phyloP scores from a whole-genome alignment of 64 coral and sea anemone genomes.

The Dendronephthya gigantea region DNA sequence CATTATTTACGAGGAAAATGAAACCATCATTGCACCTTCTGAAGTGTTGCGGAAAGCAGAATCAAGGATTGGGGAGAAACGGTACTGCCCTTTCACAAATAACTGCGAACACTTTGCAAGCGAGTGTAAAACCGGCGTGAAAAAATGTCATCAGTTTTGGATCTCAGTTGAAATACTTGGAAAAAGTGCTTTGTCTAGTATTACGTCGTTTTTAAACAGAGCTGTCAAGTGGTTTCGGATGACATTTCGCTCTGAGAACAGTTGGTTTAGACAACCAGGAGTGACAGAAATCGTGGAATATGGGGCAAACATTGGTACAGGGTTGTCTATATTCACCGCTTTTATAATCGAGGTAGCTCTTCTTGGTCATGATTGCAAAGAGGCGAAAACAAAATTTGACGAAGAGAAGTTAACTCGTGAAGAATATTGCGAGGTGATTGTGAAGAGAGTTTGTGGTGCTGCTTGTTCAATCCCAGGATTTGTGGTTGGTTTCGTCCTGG shows the following conservation, averaged over 20 bases:
- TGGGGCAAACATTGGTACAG: neutral
- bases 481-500: conserved; percentile 1
- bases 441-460: conserved; percentile 18
- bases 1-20: conserved; percentile 17
- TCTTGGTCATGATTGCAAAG: conserved; percentile 6
- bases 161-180: neutral
- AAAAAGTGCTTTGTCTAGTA: neutral
- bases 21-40: neutral
- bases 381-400: neutral
- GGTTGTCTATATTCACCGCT: neutral
- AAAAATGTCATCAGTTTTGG: conserved; percentile 31
- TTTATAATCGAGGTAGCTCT: conserved; percentile 10
- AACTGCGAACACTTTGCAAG: conserved; percentile 57
- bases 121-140: conserved; percentile 38
- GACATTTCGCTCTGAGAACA: neutral
- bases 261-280: neutral
- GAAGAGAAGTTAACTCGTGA: neutral
- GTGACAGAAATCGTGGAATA: neutral
- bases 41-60: conserved; percentile 19
- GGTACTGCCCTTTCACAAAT: conserved; percentile 24
- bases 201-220: neutral
- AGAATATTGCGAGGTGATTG: conserved; percentile 5
- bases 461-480: conserved; percentile 17
- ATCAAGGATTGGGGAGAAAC: conserved; percentile 18
- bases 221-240: neutral